These are phyloP conservation scores for Hyles euphorbiae DNA, from an alignment of 1,140 invertebrate genomes.

Conservation along the genomic window DNA sequence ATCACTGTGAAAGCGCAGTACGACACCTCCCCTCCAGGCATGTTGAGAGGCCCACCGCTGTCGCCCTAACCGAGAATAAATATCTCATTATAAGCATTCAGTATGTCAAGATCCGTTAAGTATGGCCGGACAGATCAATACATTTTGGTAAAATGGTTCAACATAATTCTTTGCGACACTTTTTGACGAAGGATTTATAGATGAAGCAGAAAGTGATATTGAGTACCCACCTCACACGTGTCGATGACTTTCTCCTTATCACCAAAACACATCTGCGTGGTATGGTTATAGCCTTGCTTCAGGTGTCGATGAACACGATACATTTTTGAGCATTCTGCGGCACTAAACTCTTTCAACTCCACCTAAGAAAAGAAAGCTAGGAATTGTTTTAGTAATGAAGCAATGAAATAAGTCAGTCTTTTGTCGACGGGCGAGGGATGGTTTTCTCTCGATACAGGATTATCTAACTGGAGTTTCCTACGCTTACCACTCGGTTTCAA, in stretches of 20 bases:
- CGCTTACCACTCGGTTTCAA: too few relatives aligned
- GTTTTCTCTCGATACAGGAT: too few relatives aligned
- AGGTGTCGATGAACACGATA: not conserved
- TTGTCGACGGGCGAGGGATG: too few relatives aligned
- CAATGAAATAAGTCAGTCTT: not conserved
- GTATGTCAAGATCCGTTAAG: too few relatives aligned
- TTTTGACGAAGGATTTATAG: too few relatives aligned
- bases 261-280: slow-evolving; percentile 11
- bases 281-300: not conserved
- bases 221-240: not conserved
- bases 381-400: not conserved
- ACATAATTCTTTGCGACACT: too few relatives aligned
- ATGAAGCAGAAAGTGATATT: not conserved
- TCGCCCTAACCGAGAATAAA: slow-evolving; percentile 22
- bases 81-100: too few relatives aligned
- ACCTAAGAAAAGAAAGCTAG: not conserved
- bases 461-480: too few relatives aligned
- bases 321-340: not conserved
- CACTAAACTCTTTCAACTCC: not conserved
- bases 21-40: slow-evolving; percentile 65
- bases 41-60: not conserved
- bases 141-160: too few relatives aligned
- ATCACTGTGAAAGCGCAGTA: slow-evolving; percentile 1
- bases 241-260: not conserved
- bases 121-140: too few relatives aligned